Evolutionary conservation across 2,888 invertebrate genomes (phyloP).

Genomic region (Andricus quercusramuli): DNA sequence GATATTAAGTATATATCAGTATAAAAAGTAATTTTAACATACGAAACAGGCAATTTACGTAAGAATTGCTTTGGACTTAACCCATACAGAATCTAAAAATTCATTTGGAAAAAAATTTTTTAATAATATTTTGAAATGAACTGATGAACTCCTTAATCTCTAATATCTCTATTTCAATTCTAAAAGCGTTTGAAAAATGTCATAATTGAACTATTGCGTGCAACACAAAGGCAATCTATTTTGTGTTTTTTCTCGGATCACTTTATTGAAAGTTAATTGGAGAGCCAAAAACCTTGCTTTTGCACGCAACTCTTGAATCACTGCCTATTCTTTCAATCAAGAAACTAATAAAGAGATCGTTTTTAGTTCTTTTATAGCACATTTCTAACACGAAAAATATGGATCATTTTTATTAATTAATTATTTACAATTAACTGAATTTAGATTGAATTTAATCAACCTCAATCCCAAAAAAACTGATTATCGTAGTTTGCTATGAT

Average conservation of each 20-base stretch:
- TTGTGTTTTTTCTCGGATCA: slow-evolving; percentile 29
- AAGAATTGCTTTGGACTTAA: too few species aligned
- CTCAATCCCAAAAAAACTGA: too few species aligned
- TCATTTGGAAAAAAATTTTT: too few species aligned
- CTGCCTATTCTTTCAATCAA: slow-evolving; percentile 24
- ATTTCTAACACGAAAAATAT: background rate
- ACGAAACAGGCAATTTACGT: too few species aligned
- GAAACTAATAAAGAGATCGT: background rate
- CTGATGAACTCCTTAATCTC: background rate
- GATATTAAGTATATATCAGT: too few species aligned
- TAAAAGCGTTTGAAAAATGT: slow-evolving; percentile 25
- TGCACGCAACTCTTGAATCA: slow-evolving; percentile 28
- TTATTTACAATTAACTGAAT: too few species aligned
- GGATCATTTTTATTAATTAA: background rate
- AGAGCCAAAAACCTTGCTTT: slow-evolving; percentile 31
- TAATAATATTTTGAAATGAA: too few species aligned
- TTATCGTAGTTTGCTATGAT: too few species aligned
- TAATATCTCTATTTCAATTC: slow-evolving; percentile 16
- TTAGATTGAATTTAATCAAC: too few species aligned
- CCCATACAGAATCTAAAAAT: too few species aligned
- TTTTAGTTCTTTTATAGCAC: background rate
- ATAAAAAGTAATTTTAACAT: too few species aligned
- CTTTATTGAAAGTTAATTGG: slow-evolving; percentile 40
- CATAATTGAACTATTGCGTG: slow-evolving; percentile 38
- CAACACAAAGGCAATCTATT: slow-evolving; percentile 22